Percentiles rank a stretch among this genome's conserved stretches.
These are phyloP conservation scores for Halictus quadricinctus DNA, from an alignment of 2,888 invertebrate species.

Conservation along the genomic window DNA sequence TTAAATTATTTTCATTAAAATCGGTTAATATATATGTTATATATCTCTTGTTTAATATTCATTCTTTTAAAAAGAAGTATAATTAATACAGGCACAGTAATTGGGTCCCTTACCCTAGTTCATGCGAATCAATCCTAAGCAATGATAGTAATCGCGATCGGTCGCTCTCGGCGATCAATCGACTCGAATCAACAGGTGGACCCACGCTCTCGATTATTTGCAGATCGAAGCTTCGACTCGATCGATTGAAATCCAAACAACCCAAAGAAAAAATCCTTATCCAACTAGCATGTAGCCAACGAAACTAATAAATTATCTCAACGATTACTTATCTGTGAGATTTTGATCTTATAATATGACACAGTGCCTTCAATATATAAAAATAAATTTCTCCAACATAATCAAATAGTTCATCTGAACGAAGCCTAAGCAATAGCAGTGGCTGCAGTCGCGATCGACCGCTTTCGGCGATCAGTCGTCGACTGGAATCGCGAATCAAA, in stretches of 20 bases:
- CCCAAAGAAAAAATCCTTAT: background rate
- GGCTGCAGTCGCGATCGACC: background rate
- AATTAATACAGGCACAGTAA: too few species aligned
- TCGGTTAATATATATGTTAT: too few species aligned
- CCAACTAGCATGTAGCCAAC: background rate
- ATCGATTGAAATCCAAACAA: background rate
- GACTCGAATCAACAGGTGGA: slow-evolving; percentile 38
- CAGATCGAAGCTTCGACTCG: background rate
- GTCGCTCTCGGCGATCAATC: too few species aligned
- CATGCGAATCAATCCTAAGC: background rate
- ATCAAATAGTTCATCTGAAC: background rate
- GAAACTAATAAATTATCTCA: background rate
- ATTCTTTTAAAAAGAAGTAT: too few species aligned
- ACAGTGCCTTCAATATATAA: background rate
- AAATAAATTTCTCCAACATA: background rate
- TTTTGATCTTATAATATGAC: too few species aligned
- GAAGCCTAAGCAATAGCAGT: background rate
- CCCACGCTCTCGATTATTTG: background rate
- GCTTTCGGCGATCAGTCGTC: background rate
- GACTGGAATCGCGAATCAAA: background rate
- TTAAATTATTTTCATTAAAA: too few species aligned
- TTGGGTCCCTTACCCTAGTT: too few species aligned
- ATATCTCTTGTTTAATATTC: too few species aligned
- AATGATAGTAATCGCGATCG: background rate
- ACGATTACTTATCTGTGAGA: too few species aligned